Evolutionary conservation across 2,797 vertebrate species (phyloP), one percentile per base, ranked within the genome.

Genomic region (Nannoperca obscura): DNA sequence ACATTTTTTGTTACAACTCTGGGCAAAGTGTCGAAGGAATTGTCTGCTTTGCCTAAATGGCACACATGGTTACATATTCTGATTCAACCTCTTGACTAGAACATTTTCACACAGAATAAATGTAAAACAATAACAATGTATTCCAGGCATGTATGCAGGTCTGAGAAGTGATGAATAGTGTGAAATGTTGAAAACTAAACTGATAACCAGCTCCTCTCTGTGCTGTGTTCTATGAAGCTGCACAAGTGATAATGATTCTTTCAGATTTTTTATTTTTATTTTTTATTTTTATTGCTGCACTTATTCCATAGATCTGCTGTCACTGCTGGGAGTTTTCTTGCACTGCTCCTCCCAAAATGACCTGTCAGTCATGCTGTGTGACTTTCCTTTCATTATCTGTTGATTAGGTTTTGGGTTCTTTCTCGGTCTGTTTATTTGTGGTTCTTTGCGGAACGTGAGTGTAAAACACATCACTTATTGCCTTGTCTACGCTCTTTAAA

Each of bases 101-200:
- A 6, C 5, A 58, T 65, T 65, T 69, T 73, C 60, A 59, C 24
- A 27, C 40, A 27, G 32, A 65, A 70, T 36, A 70, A 46, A 32
- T 67, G 17, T 47, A 20, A 53, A 70, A 67, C 7, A 61, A 17
- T 44, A 20, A 50, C 50, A 34, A 12, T 34, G 13, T 40, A 38
- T 58, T 67, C 8, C 20, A 62, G 64, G 30, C 60, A 61, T 34
- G 57, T 34, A 55, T 20, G 44, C 52, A 49, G 7, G 40, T 52
- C 19, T 53, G 55, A 57, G 47, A 72, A 47, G 11, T 1, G 3
- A 67, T 64, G n/a, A 59, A 46, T 68, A 42, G 5, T 30, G 7
- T 63, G 7, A 42, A 78, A 44, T 58, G 20, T 14, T 57, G 38
- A 78, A 72, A 53, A 47, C 2, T 0, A 49, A 38, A 55, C 10